A percentile compares a stretch with the other conserved stretches of the same genome.
phyloP scores from a whole-genome alignment of 2,113 vertebrate species.

The Nycticryphes semicollaris region DNA sequence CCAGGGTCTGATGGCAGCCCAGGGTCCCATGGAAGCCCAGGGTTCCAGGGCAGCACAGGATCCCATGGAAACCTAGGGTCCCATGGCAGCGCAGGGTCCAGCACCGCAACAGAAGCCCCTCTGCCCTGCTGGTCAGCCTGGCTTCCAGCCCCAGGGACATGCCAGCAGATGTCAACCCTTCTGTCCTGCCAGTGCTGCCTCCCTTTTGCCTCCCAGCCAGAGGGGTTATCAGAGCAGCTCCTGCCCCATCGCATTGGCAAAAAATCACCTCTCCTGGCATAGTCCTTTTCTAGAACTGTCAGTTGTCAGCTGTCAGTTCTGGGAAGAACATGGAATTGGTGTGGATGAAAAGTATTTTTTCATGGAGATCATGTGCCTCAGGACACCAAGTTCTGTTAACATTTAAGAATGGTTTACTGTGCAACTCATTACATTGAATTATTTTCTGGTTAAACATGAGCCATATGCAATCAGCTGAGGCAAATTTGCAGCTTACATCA shows the following conservation, averaged over 20 bases:
- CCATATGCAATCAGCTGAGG: background rate
- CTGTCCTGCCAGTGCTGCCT: background rate
- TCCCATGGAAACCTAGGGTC: background rate
- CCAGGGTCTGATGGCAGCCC: background rate
- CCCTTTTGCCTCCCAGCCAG: background rate
- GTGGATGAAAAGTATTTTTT: background rate
- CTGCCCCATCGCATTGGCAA: background rate
- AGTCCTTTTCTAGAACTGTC: background rate
- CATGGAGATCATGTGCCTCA: background rate
- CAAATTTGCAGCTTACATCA: slow-evolving; percentile 19
- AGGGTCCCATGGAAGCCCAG: background rate
- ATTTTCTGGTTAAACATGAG: background rate
- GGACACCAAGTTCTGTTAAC: background rate
- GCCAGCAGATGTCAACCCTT: background rate
- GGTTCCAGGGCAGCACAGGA: background rate
- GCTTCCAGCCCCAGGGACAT: background rate
- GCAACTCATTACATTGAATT: background rate
- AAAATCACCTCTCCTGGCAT: background rate
- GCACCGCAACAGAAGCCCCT: background rate
- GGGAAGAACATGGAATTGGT: background rate
- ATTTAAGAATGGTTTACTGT: background rate
- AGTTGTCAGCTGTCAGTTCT: rapidly evolving
- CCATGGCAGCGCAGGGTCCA: background rate
- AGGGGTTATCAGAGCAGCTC: background rate
- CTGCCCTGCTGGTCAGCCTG: background rate